Base-by-base conservation (phyloP, 37 sponge, comb jelly and placozoan genomes). In the Halisarca cf. caerulea region DNA sequence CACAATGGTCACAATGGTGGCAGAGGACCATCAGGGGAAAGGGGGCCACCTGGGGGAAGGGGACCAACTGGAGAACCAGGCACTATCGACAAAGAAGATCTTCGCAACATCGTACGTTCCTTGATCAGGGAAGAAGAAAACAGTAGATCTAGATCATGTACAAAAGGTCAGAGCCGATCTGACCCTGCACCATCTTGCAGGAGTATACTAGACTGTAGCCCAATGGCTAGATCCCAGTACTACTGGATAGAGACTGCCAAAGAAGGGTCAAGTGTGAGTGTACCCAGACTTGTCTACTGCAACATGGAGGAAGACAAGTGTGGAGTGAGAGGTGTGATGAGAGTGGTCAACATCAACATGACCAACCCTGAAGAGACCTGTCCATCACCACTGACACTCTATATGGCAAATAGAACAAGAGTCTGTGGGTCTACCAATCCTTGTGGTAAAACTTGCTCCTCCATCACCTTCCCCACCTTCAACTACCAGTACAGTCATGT, bases 271-370 rank as follows among this genome's bases (percentile, higher is more conserved):
- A 30, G 0, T 34, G 35, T 68, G 27, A 68, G 35, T 34, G 35
- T 34, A 68, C 32, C 35, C 17, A 28, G 35, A 28, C 2, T 68
- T 3, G 4, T 68, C 1, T 68, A 68, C 69, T 68, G 69, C 4
- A 32, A 68, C 69, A 68, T 68, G 69, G 69, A 68, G 34, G 69
- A 27, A 34, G 69, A 68, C 33, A 68, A 68, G 69, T 68, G 69
- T 68, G 69, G 69, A 34, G 69, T 68, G 69, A 68, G 69, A 34
- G 69, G 69, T 32, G 34, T 68, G 35, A 68, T 68, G 69, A 68
- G 69, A 30, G 69, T 68, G 69, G 69, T 34, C 15, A 28, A 68
- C 69, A 68, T 68, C 30, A 34, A 68, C 69, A 68, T 68, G 69
- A 68, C 11, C 35, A 68, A 68, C 34, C 32, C 69, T 34, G 30